Evolutionary conservation across 2,113 vertebrate species (phyloP).

Genomic region (Oncorhynchus clarkii): DNA sequence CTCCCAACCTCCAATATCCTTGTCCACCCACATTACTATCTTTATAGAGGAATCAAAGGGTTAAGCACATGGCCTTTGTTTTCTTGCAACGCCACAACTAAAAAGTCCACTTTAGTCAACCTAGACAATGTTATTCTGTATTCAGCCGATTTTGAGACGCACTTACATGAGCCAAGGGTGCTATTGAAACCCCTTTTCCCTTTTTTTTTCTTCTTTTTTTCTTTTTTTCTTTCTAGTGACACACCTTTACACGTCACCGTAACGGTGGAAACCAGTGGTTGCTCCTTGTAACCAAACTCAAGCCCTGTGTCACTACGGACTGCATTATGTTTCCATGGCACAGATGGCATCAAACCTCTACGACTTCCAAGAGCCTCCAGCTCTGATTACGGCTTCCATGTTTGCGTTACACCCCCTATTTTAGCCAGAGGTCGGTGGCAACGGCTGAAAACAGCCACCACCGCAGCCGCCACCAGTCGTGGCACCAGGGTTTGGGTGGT

Average conservation of each 20-base stretch:
- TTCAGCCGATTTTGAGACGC: conserved; percentile 18
- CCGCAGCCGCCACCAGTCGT: conserved; percentile 20
- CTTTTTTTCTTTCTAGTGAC: conserved; percentile 18
- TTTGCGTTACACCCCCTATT: conserved; percentile 46
- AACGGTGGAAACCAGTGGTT: conserved; percentile 52
- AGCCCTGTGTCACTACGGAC: conserved; percentile 17
- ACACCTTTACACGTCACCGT: conserved; percentile 43
- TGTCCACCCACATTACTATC: not conserved
- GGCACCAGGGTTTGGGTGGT: conserved; percentile 9
- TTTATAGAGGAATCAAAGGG: not conserved
- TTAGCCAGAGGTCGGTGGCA: conserved; percentile 28
- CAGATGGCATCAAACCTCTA: conserved; percentile 20
- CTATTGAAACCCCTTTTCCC: conserved; percentile 48
- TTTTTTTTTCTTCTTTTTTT: not conserved
- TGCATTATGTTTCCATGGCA: conserved; percentile 49
- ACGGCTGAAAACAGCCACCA: conserved; percentile 35
- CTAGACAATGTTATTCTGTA: too few relatives aligned
- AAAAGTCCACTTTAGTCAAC: too few relatives aligned
- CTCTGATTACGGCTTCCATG: conserved; percentile 54
- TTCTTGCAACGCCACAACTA: too few relatives aligned
- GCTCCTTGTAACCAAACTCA: conserved; percentile 56
- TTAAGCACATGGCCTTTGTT: too few relatives aligned
- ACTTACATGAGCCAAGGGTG: not conserved
- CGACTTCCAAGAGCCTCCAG: conserved; percentile 8
- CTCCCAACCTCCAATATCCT: not conserved